A percentile compares a stretch with the other conserved stretches of the same genome.
Conservation (phyloP, 2,888 invertebrate genomes). For the Cerceris rybyensis region DNA sequence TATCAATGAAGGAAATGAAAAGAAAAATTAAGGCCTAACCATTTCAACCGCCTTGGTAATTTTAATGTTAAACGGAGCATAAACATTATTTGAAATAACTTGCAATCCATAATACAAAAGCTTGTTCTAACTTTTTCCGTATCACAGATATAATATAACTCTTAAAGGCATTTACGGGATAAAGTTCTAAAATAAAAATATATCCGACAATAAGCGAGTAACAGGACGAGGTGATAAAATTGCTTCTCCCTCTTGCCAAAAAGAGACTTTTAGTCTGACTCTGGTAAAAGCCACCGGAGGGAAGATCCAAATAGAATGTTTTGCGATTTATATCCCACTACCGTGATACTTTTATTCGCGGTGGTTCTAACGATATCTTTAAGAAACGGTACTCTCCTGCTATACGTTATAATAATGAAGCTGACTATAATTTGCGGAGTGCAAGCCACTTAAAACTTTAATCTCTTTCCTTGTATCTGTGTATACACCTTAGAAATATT, state of each 20-base stretch:
- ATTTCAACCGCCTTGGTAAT: no score
- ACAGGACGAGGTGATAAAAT: not conserved
- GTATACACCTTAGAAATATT: not conserved
- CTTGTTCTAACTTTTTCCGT: not conserved
- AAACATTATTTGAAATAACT: no score
- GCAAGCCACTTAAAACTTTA: conserved; percentile 4
- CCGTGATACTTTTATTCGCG: conserved; percentile 42
- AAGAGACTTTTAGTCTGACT: conserved; percentile 38
- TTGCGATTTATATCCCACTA: conserved; percentile 51
- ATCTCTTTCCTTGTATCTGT: not conserved
- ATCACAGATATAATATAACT: not conserved
- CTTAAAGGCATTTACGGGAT: not conserved
- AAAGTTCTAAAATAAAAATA: not conserved
- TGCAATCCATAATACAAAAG: no score
- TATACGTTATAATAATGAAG: conserved; percentile 45
- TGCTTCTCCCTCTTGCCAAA: not conserved
- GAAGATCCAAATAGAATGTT: conserved; percentile 42
- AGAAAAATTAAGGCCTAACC: no score
- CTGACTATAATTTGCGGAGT: conserved; percentile 26
- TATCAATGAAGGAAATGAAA: no score
- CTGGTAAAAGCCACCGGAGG: conserved; percentile 43
- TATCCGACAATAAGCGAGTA: not conserved
- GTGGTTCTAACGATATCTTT: conserved; percentile 45
- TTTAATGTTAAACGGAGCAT: no score
- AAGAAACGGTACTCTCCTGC: conserved; percentile 21